Conservation (phyloP, 2,888 invertebrate species). For the Dryomyza anilis region DNA sequence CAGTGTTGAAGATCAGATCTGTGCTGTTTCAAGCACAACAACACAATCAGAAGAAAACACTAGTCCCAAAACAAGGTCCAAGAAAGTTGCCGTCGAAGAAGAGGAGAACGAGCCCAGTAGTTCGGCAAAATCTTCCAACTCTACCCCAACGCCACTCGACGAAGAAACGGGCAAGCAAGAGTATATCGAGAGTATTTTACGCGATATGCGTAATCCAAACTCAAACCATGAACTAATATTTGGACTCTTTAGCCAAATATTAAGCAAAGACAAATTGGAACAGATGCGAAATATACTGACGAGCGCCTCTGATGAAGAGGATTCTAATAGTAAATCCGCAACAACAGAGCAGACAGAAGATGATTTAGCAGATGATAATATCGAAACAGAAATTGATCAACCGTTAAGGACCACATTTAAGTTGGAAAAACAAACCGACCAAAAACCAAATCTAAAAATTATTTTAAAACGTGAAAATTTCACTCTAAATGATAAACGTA, state of each 20-base stretch:
- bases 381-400: background rate
- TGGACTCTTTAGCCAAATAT: conserved; percentile 43
- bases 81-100: conserved; percentile 5
- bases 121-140: conserved; percentile 32
- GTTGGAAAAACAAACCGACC: conserved; percentile 5
- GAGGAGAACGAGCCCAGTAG: conserved; percentile 38
- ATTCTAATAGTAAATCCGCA: background rate
- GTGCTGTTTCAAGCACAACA: conserved; percentile 42
- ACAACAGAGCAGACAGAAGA: background rate
- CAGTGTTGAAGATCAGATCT: conserved; percentile 39
- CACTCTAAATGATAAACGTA: background rate
- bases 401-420: no score
- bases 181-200: conserved; percentile 43
- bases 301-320: conserved; percentile 23
- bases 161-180: conserved; percentile 41
- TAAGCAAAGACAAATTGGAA: conserved; percentile 44
- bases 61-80: background rate
- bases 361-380: conserved; percentile 5
- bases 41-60: conserved; percentile 18
- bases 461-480: no score
- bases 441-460: conserved; percentile 1
- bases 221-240: conserved; percentile 42
- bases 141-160: conserved; percentile 32
- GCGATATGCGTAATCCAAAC: conserved; percentile 45
- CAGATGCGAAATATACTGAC: conserved; percentile 44